Evolutionary conservation across 2,797 vertebrate species (phyloP), one percentile per base, ranked within the genome.

Genomic region (Melanotaenia boesemani): DNA sequence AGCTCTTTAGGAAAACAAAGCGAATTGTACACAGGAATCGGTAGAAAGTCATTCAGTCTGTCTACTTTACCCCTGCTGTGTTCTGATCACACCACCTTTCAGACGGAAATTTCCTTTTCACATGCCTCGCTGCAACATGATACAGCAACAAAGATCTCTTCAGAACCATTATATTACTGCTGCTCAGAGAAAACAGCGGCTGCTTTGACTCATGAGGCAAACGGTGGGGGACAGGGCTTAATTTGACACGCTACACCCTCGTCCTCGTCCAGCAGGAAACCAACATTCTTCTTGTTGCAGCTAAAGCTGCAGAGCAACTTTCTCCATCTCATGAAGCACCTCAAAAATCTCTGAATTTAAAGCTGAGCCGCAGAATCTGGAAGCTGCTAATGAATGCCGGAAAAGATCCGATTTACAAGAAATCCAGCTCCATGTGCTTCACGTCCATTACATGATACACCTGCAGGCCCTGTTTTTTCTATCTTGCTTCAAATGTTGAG

Each of bases 171-270:
- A 50, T 52, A 24, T 48, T 12, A 13, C 2, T 6, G 59, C 24
- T 3, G 20, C 26, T 0, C 2, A 0, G 32, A 66, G 67, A 24
- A 55, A 44, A 78, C 72, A 72, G 61, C 13, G 8, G 5, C 26
- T 13, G 57, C 59, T 70, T 74, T 80, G 86, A 84, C 64, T 67
- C 15, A 6, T 0, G 5, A 61, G 34, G 55, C 70, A 71, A 76
- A 58, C 71, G 2, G 67, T 1, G 32, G 65, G 67, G 64, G 74
- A 24, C 24, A 28, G 0, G 54, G 48, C 55, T 70, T 26, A 70
- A 67, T 69, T 50, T 24, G 70, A 63, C 22, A 69, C 50, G 46
- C 80, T 67, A 46, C 72, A 22, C 74, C 80, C 56, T 75, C 68
- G 26, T 52, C 70, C 50, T 76, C 70, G 9, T 30, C 28, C 28